A percentile compares a stretch with the other conserved stretches of the same genome.
These are phyloP conservation scores for Pseudopleuronectes americanus DNA, from an alignment of 2,797 vertebrate species.

Conservation along the genomic window DNA sequence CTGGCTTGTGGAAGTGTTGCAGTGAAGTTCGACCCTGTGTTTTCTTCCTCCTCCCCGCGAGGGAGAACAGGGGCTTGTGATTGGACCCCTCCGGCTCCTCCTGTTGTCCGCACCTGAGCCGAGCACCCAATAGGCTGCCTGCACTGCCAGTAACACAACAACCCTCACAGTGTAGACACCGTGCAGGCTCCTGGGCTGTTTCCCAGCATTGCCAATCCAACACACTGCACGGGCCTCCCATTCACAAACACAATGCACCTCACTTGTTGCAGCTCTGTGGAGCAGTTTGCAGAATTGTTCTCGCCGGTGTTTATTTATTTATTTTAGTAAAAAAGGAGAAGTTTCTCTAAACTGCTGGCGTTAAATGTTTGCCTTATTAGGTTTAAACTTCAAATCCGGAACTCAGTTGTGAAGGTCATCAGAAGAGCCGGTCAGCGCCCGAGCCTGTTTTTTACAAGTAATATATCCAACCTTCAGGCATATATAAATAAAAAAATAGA, in stretches of 20 bases:
- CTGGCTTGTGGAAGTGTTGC: constrained; percentile 9
- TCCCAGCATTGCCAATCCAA: constrained; percentile 15
- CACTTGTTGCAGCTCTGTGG: not conserved
- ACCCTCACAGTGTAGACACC: constrained; percentile 37
- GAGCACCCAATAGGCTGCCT: constrained; percentile 48
- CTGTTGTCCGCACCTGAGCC: constrained; percentile 63
- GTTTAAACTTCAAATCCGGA: too few relatives aligned
- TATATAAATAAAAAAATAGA: too few relatives aligned
- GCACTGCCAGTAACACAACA: constrained; percentile 18
- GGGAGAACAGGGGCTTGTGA: constrained; percentile 41
- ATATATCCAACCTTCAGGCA: too few relatives aligned
- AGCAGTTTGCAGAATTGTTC: not conserved
- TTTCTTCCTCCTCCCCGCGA: constrained; percentile 18
- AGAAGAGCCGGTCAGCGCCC: too few relatives aligned
- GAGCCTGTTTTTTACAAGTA: too few relatives aligned
- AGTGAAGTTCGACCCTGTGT: constrained; percentile 16
- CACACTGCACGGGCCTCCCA: constrained; percentile 2
- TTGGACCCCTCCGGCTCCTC: constrained; percentile 47
- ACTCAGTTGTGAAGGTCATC: too few relatives aligned
- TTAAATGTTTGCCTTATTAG: too few relatives aligned
- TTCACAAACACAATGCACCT: constrained; percentile 20
- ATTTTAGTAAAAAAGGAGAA: too few relatives aligned
- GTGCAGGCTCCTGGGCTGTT: constrained; percentile 18
- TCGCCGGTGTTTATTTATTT: not conserved
- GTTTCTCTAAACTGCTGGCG: too few relatives aligned